A percentile compares a stretch with the other conserved stretches of the same genome.
Conservation (phyloP, 2,113 vertebrate species). For the Drymodes brunneopygia region DNA sequence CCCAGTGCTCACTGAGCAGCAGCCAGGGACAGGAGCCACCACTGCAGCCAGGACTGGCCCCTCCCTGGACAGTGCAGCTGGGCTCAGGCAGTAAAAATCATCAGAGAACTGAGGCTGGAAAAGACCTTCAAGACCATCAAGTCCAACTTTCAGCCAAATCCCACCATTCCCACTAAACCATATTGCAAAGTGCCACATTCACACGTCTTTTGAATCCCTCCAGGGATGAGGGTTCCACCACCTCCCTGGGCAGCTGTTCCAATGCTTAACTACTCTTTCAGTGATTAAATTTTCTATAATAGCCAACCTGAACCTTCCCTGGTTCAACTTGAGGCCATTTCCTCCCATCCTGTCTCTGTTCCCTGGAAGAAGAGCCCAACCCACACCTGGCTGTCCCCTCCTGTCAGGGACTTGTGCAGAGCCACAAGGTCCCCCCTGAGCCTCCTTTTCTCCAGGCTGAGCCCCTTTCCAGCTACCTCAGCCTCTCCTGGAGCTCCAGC, state of each 20-base stretch:
- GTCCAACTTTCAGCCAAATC: not conserved
- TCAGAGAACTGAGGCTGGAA: not conserved
- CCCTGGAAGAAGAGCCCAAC: fast-evolving
- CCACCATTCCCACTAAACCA: not conserved
- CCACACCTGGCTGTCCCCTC: not conserved
- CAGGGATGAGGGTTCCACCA: not conserved
- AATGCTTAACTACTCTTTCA: not conserved
- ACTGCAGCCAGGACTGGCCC: not conserved
- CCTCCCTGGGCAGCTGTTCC: not conserved
- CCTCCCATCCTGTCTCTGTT: not conserved
- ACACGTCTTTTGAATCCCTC: fast-evolving
- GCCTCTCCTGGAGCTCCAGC: fast-evolving
- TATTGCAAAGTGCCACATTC: not conserved
- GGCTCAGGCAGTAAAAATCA: not conserved
- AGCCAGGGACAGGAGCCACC: not conserved
- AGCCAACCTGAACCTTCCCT: not conserved
- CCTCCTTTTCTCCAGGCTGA: not conserved
- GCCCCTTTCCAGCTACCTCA: not conserved
- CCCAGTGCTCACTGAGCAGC: too few relatives aligned
- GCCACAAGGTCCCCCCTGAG: not conserved
- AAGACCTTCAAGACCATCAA: not conserved
- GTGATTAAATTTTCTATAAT: not conserved
- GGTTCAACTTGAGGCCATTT: not conserved
- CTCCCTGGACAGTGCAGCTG: not conserved
- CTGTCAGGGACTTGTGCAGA: not conserved